Evolutionary conservation across 35 echinoderm and acorn worm species (phyloP).

Genomic region (Heliocidaris tuberculata): DNA sequence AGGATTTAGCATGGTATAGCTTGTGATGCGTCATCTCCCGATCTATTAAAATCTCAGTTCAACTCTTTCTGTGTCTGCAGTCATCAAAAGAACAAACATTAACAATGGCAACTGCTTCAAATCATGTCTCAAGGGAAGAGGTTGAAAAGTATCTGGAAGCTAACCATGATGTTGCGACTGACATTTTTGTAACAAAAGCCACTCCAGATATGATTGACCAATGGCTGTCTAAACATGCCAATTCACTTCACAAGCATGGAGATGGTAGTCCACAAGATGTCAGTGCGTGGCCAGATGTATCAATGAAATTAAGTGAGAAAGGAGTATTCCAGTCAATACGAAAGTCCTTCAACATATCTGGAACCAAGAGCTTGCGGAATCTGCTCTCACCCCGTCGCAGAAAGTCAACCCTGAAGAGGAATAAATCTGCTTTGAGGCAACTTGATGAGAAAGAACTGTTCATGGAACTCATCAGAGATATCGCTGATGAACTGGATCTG

Average conservation of each 20-base stretch:
- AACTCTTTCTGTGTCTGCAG: not conserved
- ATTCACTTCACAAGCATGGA: slow-evolving; percentile 48
- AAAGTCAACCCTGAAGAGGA: slow-evolving; percentile 74
- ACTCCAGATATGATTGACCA: slow-evolving; percentile 88
- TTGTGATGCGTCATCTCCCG: not conserved
- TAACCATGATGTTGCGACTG: slow-evolving; percentile 62
- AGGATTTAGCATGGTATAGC: not conserved
- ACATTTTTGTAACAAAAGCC: slow-evolving; percentile 78
- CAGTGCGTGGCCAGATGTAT: slow-evolving; percentile 54
- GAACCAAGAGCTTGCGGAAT: slow-evolving; percentile 73
- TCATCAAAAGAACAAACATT: not conserved
- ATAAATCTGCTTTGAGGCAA: slow-evolving; percentile 86
- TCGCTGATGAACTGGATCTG: slow-evolving; percentile 95
- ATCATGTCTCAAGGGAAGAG: slow-evolving; percentile 59
- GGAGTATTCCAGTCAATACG: slow-evolving; percentile 80
- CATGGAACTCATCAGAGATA: slow-evolving; percentile 99
- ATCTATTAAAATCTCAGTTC: not conserved
- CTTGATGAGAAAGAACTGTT: slow-evolving; percentile 98
- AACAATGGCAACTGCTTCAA: slow-evolving; percentile 48
- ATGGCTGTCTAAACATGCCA: slow-evolving; percentile 76
- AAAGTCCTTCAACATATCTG: slow-evolving; percentile 86
- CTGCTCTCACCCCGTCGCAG: slow-evolving; percentile 78
- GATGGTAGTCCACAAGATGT: slow-evolving; percentile 40
- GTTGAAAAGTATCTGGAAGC: slow-evolving; percentile 84
- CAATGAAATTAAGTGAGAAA: slow-evolving; percentile 46